Base-by-base conservation (phyloP, 2,113 vertebrate species). In the Microtus ochrogaster region DNA sequence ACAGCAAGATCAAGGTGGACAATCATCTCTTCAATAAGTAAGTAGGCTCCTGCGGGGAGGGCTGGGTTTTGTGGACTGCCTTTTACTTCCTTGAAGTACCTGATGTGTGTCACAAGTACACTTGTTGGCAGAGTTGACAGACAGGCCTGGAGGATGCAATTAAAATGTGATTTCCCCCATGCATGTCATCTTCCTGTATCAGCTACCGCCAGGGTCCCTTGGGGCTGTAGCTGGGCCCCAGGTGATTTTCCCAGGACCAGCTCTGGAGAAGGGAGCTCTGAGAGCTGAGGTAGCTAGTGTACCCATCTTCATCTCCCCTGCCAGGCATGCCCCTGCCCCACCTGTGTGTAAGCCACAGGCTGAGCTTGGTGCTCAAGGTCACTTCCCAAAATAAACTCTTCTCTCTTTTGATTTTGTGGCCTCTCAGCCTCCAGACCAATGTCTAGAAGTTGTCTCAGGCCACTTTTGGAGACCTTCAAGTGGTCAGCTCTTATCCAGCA, bases 11-110 rank as follows among this genome's bases (percentile, higher is more conserved):
- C 97, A 99, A 99, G 98, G 99, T 99, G 99, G 99, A 99, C 99
- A 99, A 99, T 98, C 99, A 99, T 97, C 99, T 99, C 92, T 99
- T 99, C 98, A 99, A 99, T 99, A 99, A 99, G 99, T 99, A 98
- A 98, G 99, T 99, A 13, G 85, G 74, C 41, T n/a, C 1, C 63
- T 19, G 49, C 21, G 17, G 52, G 65, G 55, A 22, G 21, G 24
- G 55, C 19, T 24, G 47, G 70, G 90, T 90, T 26, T 84, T 52
- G 44, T 77, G 88, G 89, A 81, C 28, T 85, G 7, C 12, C 84
- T 24, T 65, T 73, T n/a, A 39, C 72, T 72, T 68, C 63, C 68
- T 89, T 3, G 19, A 68, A 77, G 47, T n/a, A 8, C 65, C 63
- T 82, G 76, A 90, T 72, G 39, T 66, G 52, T 79, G 49, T 81